Evolutionary conservation across 2,113 vertebrate genomes (phyloP).

Genomic region (Cyprinodon tularosa): DNA sequence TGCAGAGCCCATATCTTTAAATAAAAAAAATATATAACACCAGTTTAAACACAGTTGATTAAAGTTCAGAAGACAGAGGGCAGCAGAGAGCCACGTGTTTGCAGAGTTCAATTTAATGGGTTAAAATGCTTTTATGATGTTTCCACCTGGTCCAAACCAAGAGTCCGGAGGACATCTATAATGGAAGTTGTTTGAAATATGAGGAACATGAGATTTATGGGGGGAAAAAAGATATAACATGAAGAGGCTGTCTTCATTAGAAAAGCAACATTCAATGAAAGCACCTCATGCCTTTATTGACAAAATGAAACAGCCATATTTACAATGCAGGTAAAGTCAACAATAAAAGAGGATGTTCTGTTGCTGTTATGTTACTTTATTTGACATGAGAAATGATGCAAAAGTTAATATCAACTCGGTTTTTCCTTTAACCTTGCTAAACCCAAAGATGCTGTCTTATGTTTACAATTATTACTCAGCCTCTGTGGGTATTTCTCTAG

Average conservation of each 20-base stretch:
- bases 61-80: slow-evolving; percentile 51
- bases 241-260: neutral
- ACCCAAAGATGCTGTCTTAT: slow-evolving; percentile 15
- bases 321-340: slow-evolving; percentile 7
- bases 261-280: neutral
- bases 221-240: neutral
- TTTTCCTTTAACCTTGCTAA: slow-evolving; percentile 3
- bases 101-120: neutral
- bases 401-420: slow-evolving; percentile 28
- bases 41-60: neutral
- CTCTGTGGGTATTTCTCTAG: neutral
- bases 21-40: neutral
- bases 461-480: slow-evolving; percentile 16
- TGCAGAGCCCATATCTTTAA: neutral
- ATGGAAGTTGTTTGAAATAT: neutral
- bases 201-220: neutral
- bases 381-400: slow-evolving; percentile 50
- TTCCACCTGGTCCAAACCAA: slow-evolving; percentile 1
- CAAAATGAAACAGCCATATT: neutral
- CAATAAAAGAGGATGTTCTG: slow-evolving; percentile 5
- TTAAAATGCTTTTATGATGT: neutral
- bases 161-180: slow-evolving; percentile 5
- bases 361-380: slow-evolving; percentile 27
- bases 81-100: slow-evolving; percentile 64
- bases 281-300: neutral